Percentiles rank a stretch among this genome's conserved stretches.
Evolutionary conservation across 2,888 invertebrate genomes (phyloP).

Genomic region (Herminia tarsipennalis): DNA sequence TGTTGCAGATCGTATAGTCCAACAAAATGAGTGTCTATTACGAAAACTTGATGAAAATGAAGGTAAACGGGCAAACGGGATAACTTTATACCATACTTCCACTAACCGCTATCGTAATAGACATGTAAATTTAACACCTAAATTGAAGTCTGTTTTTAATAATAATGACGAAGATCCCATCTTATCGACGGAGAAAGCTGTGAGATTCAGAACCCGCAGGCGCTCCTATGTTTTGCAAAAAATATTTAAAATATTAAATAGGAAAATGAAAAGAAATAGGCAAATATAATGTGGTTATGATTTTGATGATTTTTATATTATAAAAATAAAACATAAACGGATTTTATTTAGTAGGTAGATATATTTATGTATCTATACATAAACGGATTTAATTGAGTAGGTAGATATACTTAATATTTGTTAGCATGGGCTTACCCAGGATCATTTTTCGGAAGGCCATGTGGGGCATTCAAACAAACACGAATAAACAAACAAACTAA

Average conservation of each 20-base stretch:
- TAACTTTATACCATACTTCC: conserved; percentile 15
- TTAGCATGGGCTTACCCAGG: no score
- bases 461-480: no score
- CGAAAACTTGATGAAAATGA: conserved; percentile 55
- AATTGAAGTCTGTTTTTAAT: conserved; percentile 27
- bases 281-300: no score
- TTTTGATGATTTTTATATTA: no score
- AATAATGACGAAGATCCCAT: conserved; percentile 38
- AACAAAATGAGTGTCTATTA: conserved; percentile 67
- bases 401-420: no score
- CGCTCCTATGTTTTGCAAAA: conserved; percentile 57
- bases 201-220: conserved; percentile 53
- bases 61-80: conserved; percentile 39
- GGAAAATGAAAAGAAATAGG: conserved; percentile 50
- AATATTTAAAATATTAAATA: conserved; percentile 62
- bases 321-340: neutral
- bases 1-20: conserved; percentile 56
- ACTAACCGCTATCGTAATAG: conserved; percentile 47
- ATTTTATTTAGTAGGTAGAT: no score
- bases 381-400: no score
- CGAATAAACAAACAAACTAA: no score
- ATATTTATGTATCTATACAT: no score
- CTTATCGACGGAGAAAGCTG: conserved; percentile 47
- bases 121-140: conserved; percentile 43
- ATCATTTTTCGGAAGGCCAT: no score